phyloP scores from a whole-genome alignment of 2,888 invertebrate species.

The Ochropacha duplaris region DNA sequence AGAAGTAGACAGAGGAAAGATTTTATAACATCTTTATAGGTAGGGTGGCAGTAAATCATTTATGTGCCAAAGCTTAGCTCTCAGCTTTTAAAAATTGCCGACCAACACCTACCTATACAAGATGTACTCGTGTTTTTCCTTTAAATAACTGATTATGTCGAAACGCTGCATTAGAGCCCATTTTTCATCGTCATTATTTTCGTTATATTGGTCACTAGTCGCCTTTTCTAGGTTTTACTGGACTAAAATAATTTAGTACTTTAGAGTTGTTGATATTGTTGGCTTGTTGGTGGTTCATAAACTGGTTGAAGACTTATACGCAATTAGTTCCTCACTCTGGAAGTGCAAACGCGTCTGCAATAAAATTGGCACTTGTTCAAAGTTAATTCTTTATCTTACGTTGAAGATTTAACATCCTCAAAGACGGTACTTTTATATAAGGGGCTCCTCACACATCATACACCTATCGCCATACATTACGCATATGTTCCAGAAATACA shows the following conservation, averaged over 20 bases:
- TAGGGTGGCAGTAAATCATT: constrained; percentile 11
- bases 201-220: neutral
- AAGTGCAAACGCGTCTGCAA: too few relatives aligned
- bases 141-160: neutral
- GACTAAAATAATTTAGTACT: too few relatives aligned
- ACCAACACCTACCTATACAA: neutral
- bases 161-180: neutral
- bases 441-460: constrained; percentile 15
- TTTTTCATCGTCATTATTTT: neutral
- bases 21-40: neutral
- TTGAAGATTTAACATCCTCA: constrained; percentile 3
- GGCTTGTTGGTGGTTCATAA: too few relatives aligned
- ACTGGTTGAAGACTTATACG: too few relatives aligned
- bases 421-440: constrained; percentile 7
- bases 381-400: constrained; percentile 13
- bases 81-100: constrained; percentile 11
- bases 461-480: constrained; percentile 18
- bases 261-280: too few relatives aligned
- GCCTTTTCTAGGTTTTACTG: neutral
- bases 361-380: neutral
- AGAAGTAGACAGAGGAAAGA: neutral
- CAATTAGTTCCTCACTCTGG: too few relatives aligned
- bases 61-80: constrained; percentile 10
- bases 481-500: constrained; percentile 30
- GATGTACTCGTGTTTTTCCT: neutral